Base-by-base conservation (phyloP, 1,140 invertebrate species). In the Calosoma granatense region DNA sequence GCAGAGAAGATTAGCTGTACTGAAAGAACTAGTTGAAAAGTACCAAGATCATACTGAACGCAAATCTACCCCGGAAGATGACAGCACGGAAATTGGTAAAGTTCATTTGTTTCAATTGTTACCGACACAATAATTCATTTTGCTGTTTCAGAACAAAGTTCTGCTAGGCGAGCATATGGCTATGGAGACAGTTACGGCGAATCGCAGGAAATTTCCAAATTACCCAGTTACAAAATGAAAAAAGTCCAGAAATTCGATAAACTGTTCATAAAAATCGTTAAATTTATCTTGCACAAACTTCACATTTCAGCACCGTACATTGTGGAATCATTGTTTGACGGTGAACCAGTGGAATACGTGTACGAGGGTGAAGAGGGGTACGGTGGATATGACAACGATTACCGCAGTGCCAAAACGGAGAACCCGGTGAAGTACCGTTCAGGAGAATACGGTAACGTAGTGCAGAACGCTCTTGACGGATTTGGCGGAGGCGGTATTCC, bases 271-370 rank as follows among this genome's bases (percentile, higher is more conserved):
- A 47, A 47, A 47, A 17, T 47, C 4, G 9, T 47, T 12, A 47
- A 47, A 47, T 47, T 47, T 47, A 47, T 47, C 17, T 47, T 47
- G 15, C 41, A 47, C 41, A 47, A 47, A 47, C 41, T 47, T 47
- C 6, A 47, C 9, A 47, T 47, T 47, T 47, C 41, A 12, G 41
- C 41, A 47, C 41, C 41, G 6, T 47, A 47, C 17, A 17, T 47
- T 47, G 41, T 47, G 9, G 41, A 47, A 47, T 47, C 41, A 12
- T 47, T 47, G 17, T 47, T 47, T 47, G 15, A 47, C 15, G 41
- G 41, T 17, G 41, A 47, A 12, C 9, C 41, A 47, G 6, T 36
- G 6, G n/a, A 6, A 9, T 36, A 36, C n/a, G 26, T 9, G n/a
- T 47, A 11, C 17, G 15, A 6, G 9, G 6, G 4, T 47, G 41